Conservation (phyloP, 2,888 invertebrate species). For the Lithophane leautieri region DNA sequence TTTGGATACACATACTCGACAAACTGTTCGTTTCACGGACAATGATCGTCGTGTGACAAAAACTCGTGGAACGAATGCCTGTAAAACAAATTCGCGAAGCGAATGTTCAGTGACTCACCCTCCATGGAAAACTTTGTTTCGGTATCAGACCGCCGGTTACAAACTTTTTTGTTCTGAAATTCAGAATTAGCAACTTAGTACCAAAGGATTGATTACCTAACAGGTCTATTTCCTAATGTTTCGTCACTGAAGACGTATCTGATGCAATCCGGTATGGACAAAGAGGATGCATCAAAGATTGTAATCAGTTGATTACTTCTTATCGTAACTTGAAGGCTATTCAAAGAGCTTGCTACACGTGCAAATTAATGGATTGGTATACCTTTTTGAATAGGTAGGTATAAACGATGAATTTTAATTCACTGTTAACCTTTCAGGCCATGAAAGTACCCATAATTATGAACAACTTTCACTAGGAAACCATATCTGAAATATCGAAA, state of each 20-base stretch:
- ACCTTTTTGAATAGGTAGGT: neutral
- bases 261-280: neutral
- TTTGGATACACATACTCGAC: too few species aligned
- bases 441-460: too few species aligned
- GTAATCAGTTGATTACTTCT: conserved; percentile 14
- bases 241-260: neutral
- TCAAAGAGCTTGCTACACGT: neutral
- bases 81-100: too few species aligned
- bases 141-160: neutral
- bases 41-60: too few species aligned
- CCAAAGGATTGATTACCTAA: neutral
- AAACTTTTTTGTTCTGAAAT: neutral
- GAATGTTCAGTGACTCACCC: too few species aligned
- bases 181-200: neutral
- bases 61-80: too few species aligned
- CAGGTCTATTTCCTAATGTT: neutral
- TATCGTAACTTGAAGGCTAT: conserved; percentile 6
- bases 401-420: too few species aligned
- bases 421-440: too few species aligned
- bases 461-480: too few species aligned
- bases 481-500: too few species aligned
- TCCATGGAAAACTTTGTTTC: neutral
- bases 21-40: too few species aligned
- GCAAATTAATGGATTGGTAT: neutral
- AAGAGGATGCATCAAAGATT: conserved; percentile 5